These are phyloP conservation scores for Chaetops frenatus DNA, from an alignment of 2,113 vertebrate genomes.

Conservation along the genomic window DNA sequence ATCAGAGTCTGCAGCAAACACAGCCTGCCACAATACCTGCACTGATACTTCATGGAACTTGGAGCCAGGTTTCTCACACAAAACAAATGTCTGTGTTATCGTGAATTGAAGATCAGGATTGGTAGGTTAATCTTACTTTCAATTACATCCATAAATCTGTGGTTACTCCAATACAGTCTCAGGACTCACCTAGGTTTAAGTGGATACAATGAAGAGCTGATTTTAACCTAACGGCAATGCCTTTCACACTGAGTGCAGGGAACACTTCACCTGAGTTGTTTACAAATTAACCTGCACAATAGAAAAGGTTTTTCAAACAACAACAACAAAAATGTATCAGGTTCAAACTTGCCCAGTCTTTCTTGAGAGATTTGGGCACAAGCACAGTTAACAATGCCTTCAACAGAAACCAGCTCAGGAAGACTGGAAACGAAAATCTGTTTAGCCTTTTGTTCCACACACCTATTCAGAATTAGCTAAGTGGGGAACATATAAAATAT, in stretches of 20 bases:
- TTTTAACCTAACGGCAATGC: not conserved
- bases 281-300: not conserved
- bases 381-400: not conserved
- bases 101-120: not conserved
- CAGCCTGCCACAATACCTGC: not conserved
- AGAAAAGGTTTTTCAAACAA: not conserved
- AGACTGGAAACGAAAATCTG: not conserved
- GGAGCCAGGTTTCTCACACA: not conserved
- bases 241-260: not conserved
- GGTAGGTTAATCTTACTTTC: not conserved
- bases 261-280: not conserved
- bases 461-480: slow-evolving; percentile 19
- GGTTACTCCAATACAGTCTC: not conserved
- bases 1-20: not conserved
- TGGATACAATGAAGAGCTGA: not conserved
- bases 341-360: not conserved
- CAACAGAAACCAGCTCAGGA: not conserved
- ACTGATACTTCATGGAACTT: not conserved
- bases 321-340: not conserved
- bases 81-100: not conserved
- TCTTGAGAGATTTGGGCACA: not conserved
- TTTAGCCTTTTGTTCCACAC: slow-evolving; percentile 16
- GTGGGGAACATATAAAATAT: not conserved
- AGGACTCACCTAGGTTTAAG: not conserved
- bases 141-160: not conserved